Evolutionary conservation across 2,888 invertebrate species (phyloP).

Genomic region (Acanthoscelides obtectus): DNA sequence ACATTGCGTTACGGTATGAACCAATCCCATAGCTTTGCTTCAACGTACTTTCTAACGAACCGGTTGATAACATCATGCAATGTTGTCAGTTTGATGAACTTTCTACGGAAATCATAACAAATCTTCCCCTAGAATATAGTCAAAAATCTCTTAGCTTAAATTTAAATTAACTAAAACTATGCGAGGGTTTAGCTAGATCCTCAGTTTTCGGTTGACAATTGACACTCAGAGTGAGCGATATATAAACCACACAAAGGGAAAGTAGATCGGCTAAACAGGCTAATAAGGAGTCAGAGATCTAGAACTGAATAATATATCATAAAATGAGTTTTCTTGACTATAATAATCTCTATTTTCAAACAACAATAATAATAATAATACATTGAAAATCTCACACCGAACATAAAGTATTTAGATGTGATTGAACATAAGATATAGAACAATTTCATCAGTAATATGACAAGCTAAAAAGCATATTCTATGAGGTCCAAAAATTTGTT

Average conservation of each 20-base stretch:
- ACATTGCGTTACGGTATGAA: background rate
- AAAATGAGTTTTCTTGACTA: too few relatives aligned
- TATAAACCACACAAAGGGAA: background rate
- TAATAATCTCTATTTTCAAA: too few relatives aligned
- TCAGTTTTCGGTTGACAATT: slow-evolving; percentile 25
- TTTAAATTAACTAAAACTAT: slow-evolving; percentile 41
- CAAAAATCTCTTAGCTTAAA: slow-evolving; percentile 30
- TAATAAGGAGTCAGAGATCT: background rate
- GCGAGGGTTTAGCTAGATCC: slow-evolving; percentile 44
- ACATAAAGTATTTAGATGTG: too few relatives aligned
- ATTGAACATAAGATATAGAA: too few relatives aligned
- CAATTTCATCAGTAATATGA: too few relatives aligned
- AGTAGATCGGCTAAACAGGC: too few relatives aligned
- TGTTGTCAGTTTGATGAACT: background rate
- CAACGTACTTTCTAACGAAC: too few relatives aligned
- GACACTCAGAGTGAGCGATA: background rate
- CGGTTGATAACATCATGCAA: background rate
- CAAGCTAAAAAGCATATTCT: background rate
- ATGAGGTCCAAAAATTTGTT: background rate
- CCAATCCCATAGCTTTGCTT: too few relatives aligned
- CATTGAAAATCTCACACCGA: too few relatives aligned
- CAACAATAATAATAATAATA: too few relatives aligned
- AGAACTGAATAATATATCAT: too few relatives aligned
- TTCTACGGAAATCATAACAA: background rate
- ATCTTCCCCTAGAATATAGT: background rate